phyloP scores from a whole-genome alignment of 2,113 vertebrate species.

The Neopipo cinnamomea region DNA sequence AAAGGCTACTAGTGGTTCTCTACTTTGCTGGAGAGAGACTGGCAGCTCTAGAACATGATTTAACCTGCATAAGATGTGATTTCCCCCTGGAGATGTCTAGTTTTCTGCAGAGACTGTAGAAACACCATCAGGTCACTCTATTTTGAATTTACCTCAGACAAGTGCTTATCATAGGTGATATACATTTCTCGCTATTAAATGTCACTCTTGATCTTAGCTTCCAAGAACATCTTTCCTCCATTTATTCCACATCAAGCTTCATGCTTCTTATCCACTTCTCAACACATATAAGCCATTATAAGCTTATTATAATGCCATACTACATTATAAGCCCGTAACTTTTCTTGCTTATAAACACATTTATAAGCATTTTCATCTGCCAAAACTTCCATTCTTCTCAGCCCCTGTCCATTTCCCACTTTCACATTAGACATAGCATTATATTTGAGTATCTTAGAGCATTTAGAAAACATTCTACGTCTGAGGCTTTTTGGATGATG shows the following conservation, averaged over 20 bases:
- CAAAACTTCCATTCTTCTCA: background rate
- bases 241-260: background rate
- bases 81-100: background rate
- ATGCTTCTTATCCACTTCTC: background rate
- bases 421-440: background rate
- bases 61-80: background rate
- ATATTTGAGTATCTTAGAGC: background rate
- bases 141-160: background rate
- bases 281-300: background rate
- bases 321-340: background rate
- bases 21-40: background rate
- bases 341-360: background rate
- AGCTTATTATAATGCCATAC: too few species aligned
- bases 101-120: background rate
- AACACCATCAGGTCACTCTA: background rate
- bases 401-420: background rate
- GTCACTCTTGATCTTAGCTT: background rate
- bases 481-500: background rate
- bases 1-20: background rate
- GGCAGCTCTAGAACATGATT: background rate
- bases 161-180: background rate
- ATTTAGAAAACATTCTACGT: constrained; percentile 6
- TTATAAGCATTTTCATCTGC: background rate
- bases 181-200: background rate
- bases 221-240: background rate